These are phyloP conservation scores for Solea solea DNA, from an alignment of 2,113 vertebrate genomes.

Conservation along the genomic window DNA sequence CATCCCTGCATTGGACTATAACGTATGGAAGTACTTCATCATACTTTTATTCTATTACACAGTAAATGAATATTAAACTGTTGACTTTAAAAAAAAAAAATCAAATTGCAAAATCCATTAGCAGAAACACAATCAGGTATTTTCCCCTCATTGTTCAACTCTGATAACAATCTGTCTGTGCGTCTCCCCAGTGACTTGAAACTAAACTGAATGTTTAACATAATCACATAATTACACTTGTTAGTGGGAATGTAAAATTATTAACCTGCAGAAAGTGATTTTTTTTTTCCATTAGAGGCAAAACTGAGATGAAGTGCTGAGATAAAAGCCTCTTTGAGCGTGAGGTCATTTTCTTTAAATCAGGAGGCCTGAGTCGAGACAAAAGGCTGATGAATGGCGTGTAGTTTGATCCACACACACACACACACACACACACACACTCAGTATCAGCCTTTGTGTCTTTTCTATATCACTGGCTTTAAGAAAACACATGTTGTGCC, in stretches of 20 bases:
- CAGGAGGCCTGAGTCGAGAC: conserved; percentile 42
- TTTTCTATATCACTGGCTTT: conserved; percentile 29
- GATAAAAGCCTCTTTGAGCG: conserved; percentile 11
- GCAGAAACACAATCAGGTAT: too few species aligned
- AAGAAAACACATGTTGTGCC: conserved; percentile 44
- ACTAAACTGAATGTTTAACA: not conserved
- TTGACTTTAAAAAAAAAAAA: too few species aligned
- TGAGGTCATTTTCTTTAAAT: conserved; percentile 48
- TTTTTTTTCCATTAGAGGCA: not conserved
- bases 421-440: conserved; percentile 44
- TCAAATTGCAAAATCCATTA: too few species aligned
- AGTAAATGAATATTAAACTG: too few species aligned
- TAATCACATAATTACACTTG: not conserved
- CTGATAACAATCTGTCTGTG: too few species aligned
- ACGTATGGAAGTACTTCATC: too few species aligned
- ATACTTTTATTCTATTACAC: too few species aligned
- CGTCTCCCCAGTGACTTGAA: too few species aligned
- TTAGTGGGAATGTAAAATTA: not conserved
- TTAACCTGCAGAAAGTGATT: conserved; percentile 2
- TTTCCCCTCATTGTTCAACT: too few species aligned
- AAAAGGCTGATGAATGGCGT: conserved; percentile 53
- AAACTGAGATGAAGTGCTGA: conserved; percentile 25
- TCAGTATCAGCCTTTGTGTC: conserved; percentile 52
- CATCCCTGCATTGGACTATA: too few species aligned
- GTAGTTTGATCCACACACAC: conserved; percentile 59